phyloP scores from a whole-genome alignment of 2,888 invertebrate genomes.

The Parnassius glacialis region DNA sequence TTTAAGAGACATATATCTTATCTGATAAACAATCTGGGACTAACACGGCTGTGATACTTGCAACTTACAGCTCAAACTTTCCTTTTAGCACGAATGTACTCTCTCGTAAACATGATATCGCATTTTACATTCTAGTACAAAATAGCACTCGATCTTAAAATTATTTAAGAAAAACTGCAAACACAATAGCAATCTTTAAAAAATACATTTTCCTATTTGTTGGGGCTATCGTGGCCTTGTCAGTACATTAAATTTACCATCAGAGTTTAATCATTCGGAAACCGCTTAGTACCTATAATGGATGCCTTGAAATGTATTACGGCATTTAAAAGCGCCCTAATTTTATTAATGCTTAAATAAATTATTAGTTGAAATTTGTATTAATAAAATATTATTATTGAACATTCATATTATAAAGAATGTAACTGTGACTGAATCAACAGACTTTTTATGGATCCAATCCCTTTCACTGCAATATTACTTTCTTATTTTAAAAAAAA shows the following conservation, averaged over 20 bases:
- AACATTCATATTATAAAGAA: too few species aligned
- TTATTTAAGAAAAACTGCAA: constrained; percentile 12
- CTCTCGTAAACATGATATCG: constrained; percentile 19
- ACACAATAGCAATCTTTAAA: constrained; percentile 20
- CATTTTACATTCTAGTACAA: constrained; percentile 12
- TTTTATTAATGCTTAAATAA: too few species aligned
- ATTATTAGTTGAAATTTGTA: too few species aligned
- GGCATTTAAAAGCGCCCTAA: too few species aligned
- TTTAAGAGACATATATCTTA: constrained; percentile 19
- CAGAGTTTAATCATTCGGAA: constrained; percentile 12
- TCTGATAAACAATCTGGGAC: constrained; percentile 24
- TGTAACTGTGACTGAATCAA: too few species aligned
- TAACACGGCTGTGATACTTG: constrained; percentile 24
- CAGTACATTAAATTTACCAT: constrained; percentile 18
- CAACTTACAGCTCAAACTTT: constrained; percentile 24
- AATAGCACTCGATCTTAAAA: constrained; percentile 19
- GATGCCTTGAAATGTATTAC: too few species aligned
- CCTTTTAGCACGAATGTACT: constrained; percentile 21
- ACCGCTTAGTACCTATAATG: constrained; percentile 1
- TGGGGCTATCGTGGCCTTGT: constrained; percentile 3
- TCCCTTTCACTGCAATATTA: too few species aligned
- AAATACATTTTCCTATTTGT: constrained; percentile 18
- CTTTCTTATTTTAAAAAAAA: too few species aligned
- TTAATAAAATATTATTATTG: too few species aligned
- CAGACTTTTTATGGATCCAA: too few species aligned